Percentiles rank a stretch among this genome's conserved stretches.
phyloP scores from a whole-genome alignment of 2,113 vertebrate genomes.

The Chlorodrepanis virens region DNA sequence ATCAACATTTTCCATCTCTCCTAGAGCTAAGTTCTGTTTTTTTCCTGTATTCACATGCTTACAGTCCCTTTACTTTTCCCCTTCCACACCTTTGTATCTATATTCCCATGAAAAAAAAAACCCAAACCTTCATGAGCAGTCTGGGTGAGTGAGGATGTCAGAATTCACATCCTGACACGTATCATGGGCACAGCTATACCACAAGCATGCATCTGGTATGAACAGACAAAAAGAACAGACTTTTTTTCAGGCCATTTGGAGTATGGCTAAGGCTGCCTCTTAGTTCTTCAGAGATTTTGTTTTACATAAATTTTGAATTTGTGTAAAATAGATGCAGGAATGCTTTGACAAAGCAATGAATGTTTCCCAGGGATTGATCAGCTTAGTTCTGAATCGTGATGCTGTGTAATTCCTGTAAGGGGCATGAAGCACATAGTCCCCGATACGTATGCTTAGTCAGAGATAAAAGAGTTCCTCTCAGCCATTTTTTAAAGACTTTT shows the following conservation, averaged over 20 bases:
- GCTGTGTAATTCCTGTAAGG: background rate
- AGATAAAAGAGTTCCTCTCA: background rate
- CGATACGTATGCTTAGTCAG: rapidly evolving
- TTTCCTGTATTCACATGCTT: rapidly evolving
- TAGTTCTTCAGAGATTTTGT: background rate
- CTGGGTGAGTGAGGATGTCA: background rate
- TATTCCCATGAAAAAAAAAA: background rate
- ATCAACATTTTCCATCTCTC: background rate
- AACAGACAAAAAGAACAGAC: background rate
- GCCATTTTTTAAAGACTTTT: background rate
- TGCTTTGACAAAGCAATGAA: rapidly evolving
- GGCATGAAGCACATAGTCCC: background rate
- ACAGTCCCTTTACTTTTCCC: background rate
- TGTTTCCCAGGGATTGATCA: background rate
- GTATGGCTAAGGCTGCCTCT: background rate
- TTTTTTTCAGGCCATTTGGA: background rate
- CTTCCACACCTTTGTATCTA: background rate
- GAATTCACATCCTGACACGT: background rate
- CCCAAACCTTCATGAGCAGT: background rate
- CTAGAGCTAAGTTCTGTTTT: background rate
- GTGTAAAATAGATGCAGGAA: background rate
- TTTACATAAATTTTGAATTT: background rate
- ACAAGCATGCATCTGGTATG: background rate
- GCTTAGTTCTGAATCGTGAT: background rate
- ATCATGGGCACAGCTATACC: background rate